These are phyloP conservation scores for Chrysomela aeneicollis DNA, from an alignment of 2,888 invertebrate genomes.

Conservation along the genomic window DNA sequence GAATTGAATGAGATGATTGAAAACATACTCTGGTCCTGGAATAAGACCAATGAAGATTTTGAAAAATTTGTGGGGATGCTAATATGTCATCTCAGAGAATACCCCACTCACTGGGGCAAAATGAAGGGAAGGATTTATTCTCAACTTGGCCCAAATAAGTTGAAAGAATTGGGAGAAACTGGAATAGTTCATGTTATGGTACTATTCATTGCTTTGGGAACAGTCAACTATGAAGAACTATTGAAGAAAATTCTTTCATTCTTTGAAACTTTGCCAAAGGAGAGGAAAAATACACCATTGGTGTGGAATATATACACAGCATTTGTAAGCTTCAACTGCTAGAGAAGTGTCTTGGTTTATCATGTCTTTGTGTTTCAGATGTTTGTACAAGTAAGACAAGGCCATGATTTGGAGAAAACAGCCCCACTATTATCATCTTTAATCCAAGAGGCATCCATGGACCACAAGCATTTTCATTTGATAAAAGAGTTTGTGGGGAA, in stretches of 20 bases:
- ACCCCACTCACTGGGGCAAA: constrained; percentile 57
- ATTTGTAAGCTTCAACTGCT: constrained; percentile 49
- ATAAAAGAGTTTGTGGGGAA: constrained; percentile 51
- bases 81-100: constrained; percentile 49
- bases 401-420: constrained; percentile 47
- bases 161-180: constrained; percentile 52
- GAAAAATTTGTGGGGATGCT: constrained; percentile 55
- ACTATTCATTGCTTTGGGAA: constrained; percentile 51
- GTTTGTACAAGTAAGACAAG: constrained; percentile 47
- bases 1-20: constrained; percentile 46
- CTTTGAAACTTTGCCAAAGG: constrained; percentile 48
- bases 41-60: constrained; percentile 51
- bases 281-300: constrained; percentile 45
- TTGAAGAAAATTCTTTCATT: constrained; percentile 52
- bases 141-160: constrained; percentile 56
- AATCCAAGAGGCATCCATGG: constrained; percentile 48
- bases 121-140: constrained; percentile 59
- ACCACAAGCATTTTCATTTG: constrained; percentile 49
- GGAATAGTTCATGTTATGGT: constrained; percentile 54
- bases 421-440: constrained; percentile 44
- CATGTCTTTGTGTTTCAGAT: constrained; percentile 51
- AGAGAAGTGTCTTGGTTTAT: not conserved
- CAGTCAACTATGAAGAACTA: constrained; percentile 53
- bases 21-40: constrained; percentile 42
- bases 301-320: constrained; percentile 53